Evolutionary conservation across 2,797 vertebrate species (phyloP).

Genomic region (Phataginus tetradactyla): DNA sequence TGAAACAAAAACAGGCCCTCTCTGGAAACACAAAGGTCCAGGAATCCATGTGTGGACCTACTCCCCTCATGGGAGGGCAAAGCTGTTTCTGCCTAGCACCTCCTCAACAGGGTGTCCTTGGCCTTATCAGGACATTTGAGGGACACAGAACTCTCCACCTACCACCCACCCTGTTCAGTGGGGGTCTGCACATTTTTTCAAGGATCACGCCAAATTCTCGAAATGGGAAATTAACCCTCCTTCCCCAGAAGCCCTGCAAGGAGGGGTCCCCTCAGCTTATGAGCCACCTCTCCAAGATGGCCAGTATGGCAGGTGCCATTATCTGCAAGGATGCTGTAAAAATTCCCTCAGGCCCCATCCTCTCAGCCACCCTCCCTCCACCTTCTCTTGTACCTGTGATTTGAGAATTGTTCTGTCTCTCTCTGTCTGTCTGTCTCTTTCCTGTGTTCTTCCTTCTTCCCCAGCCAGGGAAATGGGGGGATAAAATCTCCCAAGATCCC

Average conservation of each 20-base stretch:
- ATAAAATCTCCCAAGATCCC: constrained; percentile 70
- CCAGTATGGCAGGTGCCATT: background rate
- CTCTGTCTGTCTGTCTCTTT: background rate
- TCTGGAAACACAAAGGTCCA: background rate
- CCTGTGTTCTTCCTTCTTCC: background rate
- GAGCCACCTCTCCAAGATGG: background rate
- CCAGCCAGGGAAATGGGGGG: constrained; percentile 5
- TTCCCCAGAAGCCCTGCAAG: background rate
- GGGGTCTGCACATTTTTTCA: background rate
- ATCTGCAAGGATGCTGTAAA: background rate
- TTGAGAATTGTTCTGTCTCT: background rate
- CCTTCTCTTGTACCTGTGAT: background rate
- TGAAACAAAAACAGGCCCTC: background rate
- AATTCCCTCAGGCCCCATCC: background rate
- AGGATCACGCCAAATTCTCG: background rate
- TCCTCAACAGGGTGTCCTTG: background rate
- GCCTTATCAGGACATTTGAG: background rate
- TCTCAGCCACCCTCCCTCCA: background rate
- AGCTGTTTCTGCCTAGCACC: background rate
- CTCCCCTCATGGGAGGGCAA: background rate
- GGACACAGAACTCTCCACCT: background rate
- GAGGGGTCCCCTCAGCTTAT: background rate
- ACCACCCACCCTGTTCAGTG: background rate
- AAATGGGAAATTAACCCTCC: background rate
- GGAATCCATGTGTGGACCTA: background rate